These are phyloP conservation scores for Philhelius pedissequus DNA, from an alignment of 2,888 invertebrate genomes.

Conservation along the genomic window DNA sequence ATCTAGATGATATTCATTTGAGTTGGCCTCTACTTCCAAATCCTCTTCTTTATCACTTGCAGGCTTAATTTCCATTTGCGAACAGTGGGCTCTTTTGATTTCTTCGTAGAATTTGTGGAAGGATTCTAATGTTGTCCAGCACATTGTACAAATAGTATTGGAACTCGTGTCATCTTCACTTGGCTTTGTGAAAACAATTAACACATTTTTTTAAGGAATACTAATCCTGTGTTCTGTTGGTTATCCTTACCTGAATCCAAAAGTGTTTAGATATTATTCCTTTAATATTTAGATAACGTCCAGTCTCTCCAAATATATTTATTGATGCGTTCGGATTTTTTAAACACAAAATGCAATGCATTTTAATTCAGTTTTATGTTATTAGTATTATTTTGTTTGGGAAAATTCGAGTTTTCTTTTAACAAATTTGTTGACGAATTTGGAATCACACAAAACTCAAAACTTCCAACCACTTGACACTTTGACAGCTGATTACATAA, in stretches of 20 bases:
- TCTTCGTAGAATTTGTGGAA: slow-evolving; percentile 73
- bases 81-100: slow-evolving; percentile 71
- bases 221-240: neutral
- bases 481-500: neutral
- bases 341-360: slow-evolving; percentile 71
- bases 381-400: neutral
- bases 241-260: slow-evolving; percentile 67
- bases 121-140: slow-evolving; percentile 71
- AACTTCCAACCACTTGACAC: neutral
- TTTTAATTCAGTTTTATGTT: neutral
- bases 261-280: slow-evolving; percentile 71
- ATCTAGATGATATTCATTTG: slow-evolving; percentile 71
- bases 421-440: neutral
- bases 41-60: neutral
- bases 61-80: slow-evolving; percentile 8
- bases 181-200: neutral
- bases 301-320: slow-evolving; percentile 62
- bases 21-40: neutral
- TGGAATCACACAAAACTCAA: neutral
- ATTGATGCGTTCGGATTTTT: slow-evolving; percentile 63
- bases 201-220: neutral
- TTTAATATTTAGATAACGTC: slow-evolving; percentile 60
- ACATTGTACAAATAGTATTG: slow-evolving; percentile 68
- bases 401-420: neutral
- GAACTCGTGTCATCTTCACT: neutral